Evolutionary conservation across 1,140 invertebrate species (phyloP).

Genomic region (Agrilus planipennis): DNA sequence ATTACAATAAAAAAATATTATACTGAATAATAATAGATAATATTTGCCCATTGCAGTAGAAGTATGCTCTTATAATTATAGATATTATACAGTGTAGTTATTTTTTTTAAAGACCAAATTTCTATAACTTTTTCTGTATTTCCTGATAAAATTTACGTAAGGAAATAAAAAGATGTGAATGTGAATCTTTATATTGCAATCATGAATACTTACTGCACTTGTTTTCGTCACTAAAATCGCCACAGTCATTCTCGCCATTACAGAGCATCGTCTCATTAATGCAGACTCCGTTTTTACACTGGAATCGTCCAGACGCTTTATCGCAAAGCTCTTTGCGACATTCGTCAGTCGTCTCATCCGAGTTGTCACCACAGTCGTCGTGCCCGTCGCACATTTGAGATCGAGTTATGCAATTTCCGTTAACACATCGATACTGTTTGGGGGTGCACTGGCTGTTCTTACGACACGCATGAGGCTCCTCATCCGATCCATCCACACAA

Average conservation of each 20-base stretch:
- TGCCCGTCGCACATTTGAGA: constrained; percentile 41
- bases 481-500: constrained; percentile 69
- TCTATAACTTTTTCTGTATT: too few relatives aligned
- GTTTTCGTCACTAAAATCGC: constrained; percentile 58
- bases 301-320: constrained; percentile 43
- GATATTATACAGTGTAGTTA: too few relatives aligned
- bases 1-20: too few relatives aligned
- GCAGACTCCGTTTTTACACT: constrained; percentile 53
- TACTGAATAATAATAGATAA: too few relatives aligned
- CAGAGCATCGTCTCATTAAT: constrained; percentile 54
- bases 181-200: too few relatives aligned
- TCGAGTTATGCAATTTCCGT: constrained; percentile 47
- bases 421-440: constrained; percentile 38
- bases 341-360: constrained; percentile 32
- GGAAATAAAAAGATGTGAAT: too few relatives aligned
- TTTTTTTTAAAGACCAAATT: too few relatives aligned
- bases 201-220: constrained; percentile 40
- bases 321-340: too few relatives aligned
- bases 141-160: too few relatives aligned
- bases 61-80: too few relatives aligned
- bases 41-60: too few relatives aligned
- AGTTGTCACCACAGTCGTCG: constrained; percentile 41
- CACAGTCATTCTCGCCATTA: constrained; percentile 64
- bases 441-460: constrained; percentile 19
- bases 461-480: constrained; percentile 54